Percentiles rank a stretch among this genome's conserved stretches.
Evolutionary conservation across 2,797 vertebrate species (phyloP).

Genomic region (Ficedula albicollis): DNA sequence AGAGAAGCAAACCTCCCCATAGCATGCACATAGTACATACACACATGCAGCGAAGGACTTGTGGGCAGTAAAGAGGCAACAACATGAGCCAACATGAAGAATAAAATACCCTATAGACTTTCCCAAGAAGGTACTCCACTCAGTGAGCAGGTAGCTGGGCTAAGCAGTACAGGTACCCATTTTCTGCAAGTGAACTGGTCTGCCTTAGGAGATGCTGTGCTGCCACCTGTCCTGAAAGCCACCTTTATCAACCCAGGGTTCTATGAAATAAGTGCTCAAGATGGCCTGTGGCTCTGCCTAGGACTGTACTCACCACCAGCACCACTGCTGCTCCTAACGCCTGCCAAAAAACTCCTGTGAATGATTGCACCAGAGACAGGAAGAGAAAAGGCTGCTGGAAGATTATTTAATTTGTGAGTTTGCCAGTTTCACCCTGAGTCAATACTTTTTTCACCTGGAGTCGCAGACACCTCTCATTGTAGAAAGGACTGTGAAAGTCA

Average conservation of each 20-base stretch:
- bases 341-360: background rate
- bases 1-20: background rate
- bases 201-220: background rate
- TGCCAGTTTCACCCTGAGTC: fast-evolving
- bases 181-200: background rate
- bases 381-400: background rate
- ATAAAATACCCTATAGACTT: background rate
- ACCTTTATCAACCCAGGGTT: background rate
- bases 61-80: background rate
- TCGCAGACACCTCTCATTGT: background rate
- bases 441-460: background rate
- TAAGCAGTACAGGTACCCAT: background rate
- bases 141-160: background rate
- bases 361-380: background rate
- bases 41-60: background rate
- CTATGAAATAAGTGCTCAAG: background rate
- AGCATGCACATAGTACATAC: fast-evolving
- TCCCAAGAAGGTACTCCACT: background rate
- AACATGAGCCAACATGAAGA: background rate
- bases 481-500: background rate
- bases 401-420: background rate
- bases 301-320: background rate
- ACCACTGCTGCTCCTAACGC: background rate
- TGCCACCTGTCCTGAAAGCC: background rate
- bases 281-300: too few species aligned